Conservation (phyloP, 2,888 invertebrate species). For the Exocentrus adspersus region DNA sequence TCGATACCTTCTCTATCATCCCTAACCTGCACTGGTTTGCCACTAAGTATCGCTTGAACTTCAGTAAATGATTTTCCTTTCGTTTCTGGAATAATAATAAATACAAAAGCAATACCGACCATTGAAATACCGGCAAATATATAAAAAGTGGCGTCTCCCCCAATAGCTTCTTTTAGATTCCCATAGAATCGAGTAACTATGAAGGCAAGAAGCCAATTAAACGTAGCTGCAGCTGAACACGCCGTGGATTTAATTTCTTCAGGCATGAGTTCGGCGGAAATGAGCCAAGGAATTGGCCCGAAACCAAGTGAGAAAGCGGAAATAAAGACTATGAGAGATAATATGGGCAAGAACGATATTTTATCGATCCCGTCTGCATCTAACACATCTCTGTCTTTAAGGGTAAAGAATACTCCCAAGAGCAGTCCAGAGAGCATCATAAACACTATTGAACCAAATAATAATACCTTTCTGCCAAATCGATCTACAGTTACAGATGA, state of each 20-base stretch:
- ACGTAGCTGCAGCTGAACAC: constrained; percentile 79
- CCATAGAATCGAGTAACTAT: constrained; percentile 79
- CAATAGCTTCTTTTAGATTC: constrained; percentile 67
- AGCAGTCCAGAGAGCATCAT: constrained; percentile 77
- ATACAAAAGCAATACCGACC: constrained; percentile 73
- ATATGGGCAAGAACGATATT: constrained; percentile 79
- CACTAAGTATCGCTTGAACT: constrained; percentile 46
- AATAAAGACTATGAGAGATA: constrained; percentile 79
- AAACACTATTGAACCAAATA: constrained; percentile 75
- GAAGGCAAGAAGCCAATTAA: constrained; percentile 85
- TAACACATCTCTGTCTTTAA: constrained; percentile 57
- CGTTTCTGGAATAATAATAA: constrained; percentile 74
- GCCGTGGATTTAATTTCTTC: constrained; percentile 81
- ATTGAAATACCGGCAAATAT: constrained; percentile 75
- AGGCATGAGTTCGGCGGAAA: constrained; percentile 83
- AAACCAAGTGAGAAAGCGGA: constrained; percentile 83
- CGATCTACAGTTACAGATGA: constrained; percentile 83
- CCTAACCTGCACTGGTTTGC: not conserved
- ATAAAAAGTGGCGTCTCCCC: constrained; percentile 76
- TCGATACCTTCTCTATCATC: constrained; percentile 43
- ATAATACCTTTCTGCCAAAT: constrained; percentile 79
- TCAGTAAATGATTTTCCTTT: constrained; percentile 68
- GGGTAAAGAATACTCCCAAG: constrained; percentile 76
- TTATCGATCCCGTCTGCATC: constrained; percentile 63
- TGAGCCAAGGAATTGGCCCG: constrained; percentile 90